These are phyloP conservation scores for Cnemophilus loriae DNA, from an alignment of 2,113 vertebrate genomes.

Conservation along the genomic window DNA sequence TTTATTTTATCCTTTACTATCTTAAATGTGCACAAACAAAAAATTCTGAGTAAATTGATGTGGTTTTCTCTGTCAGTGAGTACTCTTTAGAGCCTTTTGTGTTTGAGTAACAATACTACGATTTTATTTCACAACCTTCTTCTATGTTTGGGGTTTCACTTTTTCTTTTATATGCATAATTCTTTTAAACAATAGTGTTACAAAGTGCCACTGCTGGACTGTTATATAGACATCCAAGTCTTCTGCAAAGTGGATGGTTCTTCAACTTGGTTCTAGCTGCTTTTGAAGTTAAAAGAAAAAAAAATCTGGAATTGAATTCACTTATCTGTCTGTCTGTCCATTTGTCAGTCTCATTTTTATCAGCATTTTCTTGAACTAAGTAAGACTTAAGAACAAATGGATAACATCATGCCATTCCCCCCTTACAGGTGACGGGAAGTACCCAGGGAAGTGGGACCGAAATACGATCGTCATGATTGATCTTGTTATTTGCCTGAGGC, in stretches of 20 bases:
- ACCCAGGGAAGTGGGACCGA: neutral
- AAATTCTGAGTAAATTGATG: neutral
- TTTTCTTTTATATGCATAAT: neutral
- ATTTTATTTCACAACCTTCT: neutral
- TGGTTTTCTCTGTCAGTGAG: neutral
- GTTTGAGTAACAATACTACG: neutral
- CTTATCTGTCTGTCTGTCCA: neutral
- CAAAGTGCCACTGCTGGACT: neutral
- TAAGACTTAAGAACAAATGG: neutral
- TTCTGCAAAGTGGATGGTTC: neutral
- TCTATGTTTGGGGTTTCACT: neutral
- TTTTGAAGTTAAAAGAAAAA: neutral
- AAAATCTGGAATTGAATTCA: neutral
- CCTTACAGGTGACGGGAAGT: neutral
- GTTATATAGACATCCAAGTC: neutral
- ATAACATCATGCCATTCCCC: neutral
- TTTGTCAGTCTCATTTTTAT: neutral
- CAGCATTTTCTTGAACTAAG: neutral
- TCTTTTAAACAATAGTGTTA: neutral
- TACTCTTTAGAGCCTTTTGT: neutral
- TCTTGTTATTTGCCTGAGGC: neutral
- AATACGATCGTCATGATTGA: neutral
- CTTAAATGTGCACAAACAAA: neutral
- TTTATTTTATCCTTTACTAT: neutral
- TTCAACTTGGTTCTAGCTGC: neutral